A percentile compares a stretch with the other conserved stretches of the same genome.
phyloP scores from a whole-genome alignment of 2,113 vertebrate genomes.

The Pomatostomus ruficeps region DNA sequence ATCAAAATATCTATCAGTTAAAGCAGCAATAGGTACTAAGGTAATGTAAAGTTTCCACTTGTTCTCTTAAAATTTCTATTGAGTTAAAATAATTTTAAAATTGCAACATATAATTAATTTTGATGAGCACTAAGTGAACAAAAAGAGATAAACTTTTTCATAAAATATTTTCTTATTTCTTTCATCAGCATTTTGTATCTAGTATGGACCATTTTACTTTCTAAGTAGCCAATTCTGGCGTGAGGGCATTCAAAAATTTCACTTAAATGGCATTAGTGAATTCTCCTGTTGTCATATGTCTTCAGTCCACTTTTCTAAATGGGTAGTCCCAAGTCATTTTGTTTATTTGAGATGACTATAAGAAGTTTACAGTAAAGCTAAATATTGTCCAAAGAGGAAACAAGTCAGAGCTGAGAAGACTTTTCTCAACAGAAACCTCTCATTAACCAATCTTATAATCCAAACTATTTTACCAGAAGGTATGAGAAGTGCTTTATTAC shows the following conservation, averaged over 20 bases:
- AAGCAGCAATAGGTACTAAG: not conserved
- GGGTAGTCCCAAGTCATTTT: accelerated
- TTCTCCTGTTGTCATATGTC: not conserved
- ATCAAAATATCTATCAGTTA: not conserved
- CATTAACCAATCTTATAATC: not conserved
- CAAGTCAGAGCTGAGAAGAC: not conserved
- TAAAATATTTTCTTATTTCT: not conserved
- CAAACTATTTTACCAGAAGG: not conserved
- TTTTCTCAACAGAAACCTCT: not conserved
- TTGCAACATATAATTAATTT: not conserved
- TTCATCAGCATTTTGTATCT: not conserved
- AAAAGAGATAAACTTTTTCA: not conserved
- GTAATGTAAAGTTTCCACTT: not conserved
- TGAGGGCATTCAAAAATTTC: not conserved
- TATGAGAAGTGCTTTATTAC: not conserved
- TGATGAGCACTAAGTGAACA: not conserved
- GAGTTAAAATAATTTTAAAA: not conserved
- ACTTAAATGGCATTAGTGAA: not conserved
- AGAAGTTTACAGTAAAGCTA: not conserved
- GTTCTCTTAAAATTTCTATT: not conserved
- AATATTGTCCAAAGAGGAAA: not conserved
- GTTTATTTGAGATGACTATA: not conserved
- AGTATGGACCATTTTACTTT: not conserved
- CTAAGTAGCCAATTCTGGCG: not conserved
- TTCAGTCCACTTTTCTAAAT: not conserved